Evolutionary conservation across 2,113 vertebrate species (phyloP).

Genomic region (Stigmatopora nigra): DNA sequence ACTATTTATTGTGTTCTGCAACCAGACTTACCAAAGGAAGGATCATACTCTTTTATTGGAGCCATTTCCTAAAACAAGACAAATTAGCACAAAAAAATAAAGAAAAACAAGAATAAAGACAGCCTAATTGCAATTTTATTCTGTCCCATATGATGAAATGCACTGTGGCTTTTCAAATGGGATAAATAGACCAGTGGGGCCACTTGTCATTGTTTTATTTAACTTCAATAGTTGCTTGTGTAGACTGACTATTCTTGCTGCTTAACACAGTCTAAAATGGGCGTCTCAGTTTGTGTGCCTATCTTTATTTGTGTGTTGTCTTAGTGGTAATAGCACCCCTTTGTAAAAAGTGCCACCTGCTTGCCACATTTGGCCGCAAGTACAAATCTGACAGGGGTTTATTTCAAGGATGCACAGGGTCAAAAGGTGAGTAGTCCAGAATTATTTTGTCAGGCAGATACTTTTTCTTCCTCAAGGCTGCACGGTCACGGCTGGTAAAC

Average conservation of each 20-base stretch:
- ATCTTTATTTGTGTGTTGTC: constrained; percentile 24
- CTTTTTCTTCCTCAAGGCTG: constrained; percentile 8
- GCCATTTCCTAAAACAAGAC: too few species aligned
- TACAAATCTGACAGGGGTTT: constrained; percentile 10
- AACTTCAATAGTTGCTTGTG: not conserved
- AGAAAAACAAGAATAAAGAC: too few species aligned
- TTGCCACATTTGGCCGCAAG: constrained; percentile 23
- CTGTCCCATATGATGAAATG: too few species aligned
- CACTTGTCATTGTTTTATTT: not conserved
- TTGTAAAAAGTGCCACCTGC: constrained; percentile 35
- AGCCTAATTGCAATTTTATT: too few species aligned
- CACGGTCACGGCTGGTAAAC: constrained; percentile 41
- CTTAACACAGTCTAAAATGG: not conserved
- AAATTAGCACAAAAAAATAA: too few species aligned
- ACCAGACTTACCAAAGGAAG: too few species aligned
- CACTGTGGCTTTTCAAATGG: too few species aligned
- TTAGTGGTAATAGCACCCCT: constrained; percentile 48
- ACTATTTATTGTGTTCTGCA: too few species aligned
- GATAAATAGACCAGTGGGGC: too few species aligned
- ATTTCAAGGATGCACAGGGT: not conserved
- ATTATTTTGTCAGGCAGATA: not conserved
- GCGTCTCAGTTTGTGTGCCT: constrained; percentile 1
- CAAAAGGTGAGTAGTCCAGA: constrained; percentile 3
- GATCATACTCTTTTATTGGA: too few species aligned
- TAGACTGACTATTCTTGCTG: not conserved